phyloP scores from a whole-genome alignment of 2,113 vertebrate genomes.

The Murina feae region DNA sequence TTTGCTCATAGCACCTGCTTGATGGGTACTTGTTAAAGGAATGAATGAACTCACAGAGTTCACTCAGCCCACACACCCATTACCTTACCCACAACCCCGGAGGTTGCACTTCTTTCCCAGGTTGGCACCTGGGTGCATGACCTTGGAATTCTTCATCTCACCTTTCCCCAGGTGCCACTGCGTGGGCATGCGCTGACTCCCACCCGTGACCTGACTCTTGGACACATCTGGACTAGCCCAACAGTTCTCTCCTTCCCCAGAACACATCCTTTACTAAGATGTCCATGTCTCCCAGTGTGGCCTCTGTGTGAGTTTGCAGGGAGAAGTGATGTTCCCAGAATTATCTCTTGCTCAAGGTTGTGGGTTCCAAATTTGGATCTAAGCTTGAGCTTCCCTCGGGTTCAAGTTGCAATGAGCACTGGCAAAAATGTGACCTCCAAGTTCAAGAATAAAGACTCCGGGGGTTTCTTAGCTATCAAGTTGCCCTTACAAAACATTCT shows the following conservation, averaged over 20 bases:
- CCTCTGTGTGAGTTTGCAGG: neutral
- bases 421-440: conserved; percentile 53
- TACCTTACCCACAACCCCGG: neutral
- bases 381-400: conserved; percentile 36
- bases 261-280: neutral
- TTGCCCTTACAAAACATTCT: conserved; percentile 67
- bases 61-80: neutral
- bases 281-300: neutral
- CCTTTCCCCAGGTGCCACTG: neutral
- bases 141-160: neutral
- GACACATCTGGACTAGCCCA: too few relatives aligned
- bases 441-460: conserved; percentile 24
- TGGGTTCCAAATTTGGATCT: conserved; percentile 51
- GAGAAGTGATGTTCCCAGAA: neutral
- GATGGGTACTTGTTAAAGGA: neutral
- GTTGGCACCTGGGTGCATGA: accelerated
- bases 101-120: neutral
- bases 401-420: conserved; percentile 65
- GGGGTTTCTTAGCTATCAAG: conserved; percentile 45
- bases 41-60: neutral
- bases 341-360: conserved; percentile 46
- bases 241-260: neutral
- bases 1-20: neutral
- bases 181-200: neutral
- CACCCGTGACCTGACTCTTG: neutral